Evolutionary conservation across 2,888 invertebrate genomes (phyloP).

Genomic region (Mechanitis messenoides): DNA sequence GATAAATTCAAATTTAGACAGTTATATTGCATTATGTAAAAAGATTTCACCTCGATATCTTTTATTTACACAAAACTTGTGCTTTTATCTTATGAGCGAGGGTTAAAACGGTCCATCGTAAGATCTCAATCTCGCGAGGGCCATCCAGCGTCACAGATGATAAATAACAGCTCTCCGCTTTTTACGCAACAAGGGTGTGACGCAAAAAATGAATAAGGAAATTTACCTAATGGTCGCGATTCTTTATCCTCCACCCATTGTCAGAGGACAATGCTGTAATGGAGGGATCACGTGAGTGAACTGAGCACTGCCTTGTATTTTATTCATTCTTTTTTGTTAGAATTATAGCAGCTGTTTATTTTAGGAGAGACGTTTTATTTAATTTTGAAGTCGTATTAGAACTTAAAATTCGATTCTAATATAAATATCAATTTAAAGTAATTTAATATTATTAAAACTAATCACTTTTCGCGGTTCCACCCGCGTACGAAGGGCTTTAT

Average conservation of each 20-base stretch:
- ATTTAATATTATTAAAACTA: no score
- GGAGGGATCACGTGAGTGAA: slow-evolving; percentile 73
- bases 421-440: no score
- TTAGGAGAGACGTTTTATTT: not conserved
- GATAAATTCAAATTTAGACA: no score
- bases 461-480: no score
- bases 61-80: no score
- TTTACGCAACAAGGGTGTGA: slow-evolving; percentile 68
- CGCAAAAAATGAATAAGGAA: slow-evolving; percentile 76
- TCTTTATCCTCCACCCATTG: slow-evolving; percentile 73
- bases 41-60: no score
- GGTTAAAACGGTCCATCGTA: slow-evolving; percentile 41
- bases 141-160: slow-evolving; percentile 46
- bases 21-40: no score
- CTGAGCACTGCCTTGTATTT: slow-evolving; percentile 50
- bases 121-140: slow-evolving; percentile 63
- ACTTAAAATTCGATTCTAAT: not conserved
- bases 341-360: slow-evolving; percentile 10
- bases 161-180: slow-evolving; percentile 63
- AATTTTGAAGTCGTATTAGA: not conserved
- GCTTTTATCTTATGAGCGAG: slow-evolving; percentile 12
- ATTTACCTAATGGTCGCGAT: slow-evolving; percentile 76
- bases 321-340: slow-evolving; percentile 31
- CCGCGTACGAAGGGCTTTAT: no score
- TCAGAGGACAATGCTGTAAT: slow-evolving; percentile 72